Base-by-base conservation (phyloP, 2,113 vertebrate species). In the Zingel zingel region DNA sequence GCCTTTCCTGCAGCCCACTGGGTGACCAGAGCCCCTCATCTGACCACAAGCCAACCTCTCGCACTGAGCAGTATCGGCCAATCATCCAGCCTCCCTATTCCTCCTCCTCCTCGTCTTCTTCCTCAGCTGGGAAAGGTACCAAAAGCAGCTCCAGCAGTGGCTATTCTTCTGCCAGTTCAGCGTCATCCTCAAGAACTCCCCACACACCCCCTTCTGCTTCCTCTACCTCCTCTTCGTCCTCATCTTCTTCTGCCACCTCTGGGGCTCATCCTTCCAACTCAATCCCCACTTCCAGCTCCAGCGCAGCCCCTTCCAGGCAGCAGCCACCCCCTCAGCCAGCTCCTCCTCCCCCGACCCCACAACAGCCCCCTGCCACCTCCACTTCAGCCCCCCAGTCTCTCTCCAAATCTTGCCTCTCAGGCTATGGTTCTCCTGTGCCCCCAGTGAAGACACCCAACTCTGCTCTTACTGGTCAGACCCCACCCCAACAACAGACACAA, bases 21-120 rank as follows among this genome's bases (percentile, higher is more conserved):
- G 97, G 97, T 0, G 97, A 99, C 5, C 97, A 97, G 47, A 97
- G 97, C 2, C 97, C 98, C 0, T 97, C 47, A 84, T 96, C 88
- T 73, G 96, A 27, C 81, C 96, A 65, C 82, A 97, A 91, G 81
- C 89, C 95, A 36, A 47, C 92, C 30, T 81, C 95, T 77, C 93
- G 95, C 58, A 94, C 94, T 50, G 95, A 96, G 77, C 97, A 96
- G 10, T 99, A 99, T 89, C 94, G 97, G 4, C 97, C 98, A 74
- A 98, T 98, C 77, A 97, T 97, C 45, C 98, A 99, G 73, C 97
- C 95, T 33, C 91, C 98, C 0, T 97, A 97, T 7, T 96, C 95
- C 15, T 94, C 95, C 58, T 93, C 95, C 7, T 94, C 95, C 18
- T 93, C 90, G 0, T 90, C 95, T 1, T 94, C 95, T 9, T 94